phyloP scores from a whole-genome alignment of 2,797 vertebrate genomes.

The Knipowitschia caucasica region DNA sequence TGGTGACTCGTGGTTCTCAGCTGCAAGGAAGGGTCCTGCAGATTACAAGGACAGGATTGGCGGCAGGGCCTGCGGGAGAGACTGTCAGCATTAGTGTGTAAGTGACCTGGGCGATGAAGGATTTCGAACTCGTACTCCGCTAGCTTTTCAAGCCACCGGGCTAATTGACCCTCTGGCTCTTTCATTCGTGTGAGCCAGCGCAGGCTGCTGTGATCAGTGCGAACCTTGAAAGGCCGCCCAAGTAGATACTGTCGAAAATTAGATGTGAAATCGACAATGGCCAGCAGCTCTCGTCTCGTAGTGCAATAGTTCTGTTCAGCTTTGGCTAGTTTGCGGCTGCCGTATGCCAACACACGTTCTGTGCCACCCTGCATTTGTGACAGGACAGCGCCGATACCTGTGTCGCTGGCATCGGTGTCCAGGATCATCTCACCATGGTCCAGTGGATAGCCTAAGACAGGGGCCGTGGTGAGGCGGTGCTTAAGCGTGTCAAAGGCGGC shows the following conservation, averaged over 20 bases:
- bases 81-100: conserved; percentile 2
- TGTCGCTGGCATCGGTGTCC: conserved; percentile 5
- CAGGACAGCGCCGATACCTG: not conserved
- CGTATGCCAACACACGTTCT: conserved; percentile 26
- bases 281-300: no score
- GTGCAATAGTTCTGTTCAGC: no score
- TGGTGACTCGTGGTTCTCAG: rapidly evolving
- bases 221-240: no score
- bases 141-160: conserved; percentile 20
- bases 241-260: no score
- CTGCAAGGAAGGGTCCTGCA: not conserved
- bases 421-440: conserved; percentile 1
- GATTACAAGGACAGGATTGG: conserved; percentile 3
- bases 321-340: no score
- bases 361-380: conserved; percentile 18
- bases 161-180: conserved; percentile 5
- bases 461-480: not conserved
- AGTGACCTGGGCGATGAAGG: conserved; percentile 14
- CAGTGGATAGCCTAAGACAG: conserved; percentile 1
- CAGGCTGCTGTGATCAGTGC: no score
- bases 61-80: conserved; percentile 9
- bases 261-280: no score
- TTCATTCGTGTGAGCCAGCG: no score
- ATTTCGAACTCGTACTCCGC: conserved; percentile 33
- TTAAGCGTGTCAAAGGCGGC: not conserved